Evolutionary conservation across 2,797 vertebrate genomes (phyloP), one percentile per base, ranked within the genome.

Genomic region (Cyprinodon diabolis): DNA sequence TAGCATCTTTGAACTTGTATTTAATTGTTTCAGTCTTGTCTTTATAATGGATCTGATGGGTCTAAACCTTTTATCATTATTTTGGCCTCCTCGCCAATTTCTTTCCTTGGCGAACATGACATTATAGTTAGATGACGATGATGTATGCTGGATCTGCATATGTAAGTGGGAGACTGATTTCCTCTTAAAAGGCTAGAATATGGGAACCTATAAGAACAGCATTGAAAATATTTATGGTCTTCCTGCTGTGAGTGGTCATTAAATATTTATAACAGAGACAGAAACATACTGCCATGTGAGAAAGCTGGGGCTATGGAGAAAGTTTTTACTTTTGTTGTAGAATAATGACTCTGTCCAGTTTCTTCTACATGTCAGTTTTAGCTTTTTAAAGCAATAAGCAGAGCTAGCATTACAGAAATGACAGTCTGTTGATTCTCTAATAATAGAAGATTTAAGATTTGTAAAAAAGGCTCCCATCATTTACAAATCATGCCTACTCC

Each of bases 171-270:
- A 40, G 37, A 11, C 60, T 19, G 60, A 62, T 21, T 62, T 62
- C 40, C 30, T 35, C 4, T 57, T 14, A 40, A 17, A 40, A 17
- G 37, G 58, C 30, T 15, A 40, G 17, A 10, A 40, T 62, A 21
- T 40, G 40, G 17, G 17, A 37, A 62, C 40, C 9, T 21, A 19
- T 62, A 40, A 21, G 17, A 40, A 21, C 35, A 40, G 35, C 35
- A 62, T 40, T 40, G 58, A 62, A 62, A 62, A 62, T 40, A 62
- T 62, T 62, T 40, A 21, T 62, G 35, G 58, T 21, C 35, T 62
- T 62, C 17, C 8, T 62, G 17, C 4, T 62, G 57, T 37, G 57
- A 43, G 37, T 1, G 4, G 4, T 62, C 54, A n/a, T 55, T 9
- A 62, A 62, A 62, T 40, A 62, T 62, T 40, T 21, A 40, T 62